Evolutionary conservation across 2,888 invertebrate species (phyloP).

Genomic region (Polia nebulosa): DNA sequence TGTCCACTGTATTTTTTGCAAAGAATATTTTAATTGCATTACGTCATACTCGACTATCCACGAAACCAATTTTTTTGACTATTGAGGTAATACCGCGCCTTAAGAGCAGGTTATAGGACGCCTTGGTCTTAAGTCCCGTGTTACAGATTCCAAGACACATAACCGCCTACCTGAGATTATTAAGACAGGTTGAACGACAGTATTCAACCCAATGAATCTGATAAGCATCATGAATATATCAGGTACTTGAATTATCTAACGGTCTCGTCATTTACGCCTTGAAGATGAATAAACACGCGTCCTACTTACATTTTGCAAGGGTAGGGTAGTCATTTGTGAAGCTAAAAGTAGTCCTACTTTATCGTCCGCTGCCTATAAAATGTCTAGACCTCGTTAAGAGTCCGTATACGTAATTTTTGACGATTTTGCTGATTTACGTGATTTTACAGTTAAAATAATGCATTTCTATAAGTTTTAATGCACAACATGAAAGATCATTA

Average conservation of each 20-base stretch:
- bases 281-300: constrained; percentile 20
- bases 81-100: too few species aligned
- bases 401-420: too few species aligned
- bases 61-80: too few species aligned
- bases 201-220: constrained; percentile 6
- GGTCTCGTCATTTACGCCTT: constrained; percentile 2
- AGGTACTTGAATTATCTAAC: constrained; percentile 19
- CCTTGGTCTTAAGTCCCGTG: not conserved
- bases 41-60: too few species aligned
- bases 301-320: constrained; percentile 9
- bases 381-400: constrained; percentile 20
- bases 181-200: constrained; percentile 2
- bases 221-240: constrained; percentile 1
- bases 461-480: too few species aligned
- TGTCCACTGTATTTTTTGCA: too few species aligned
- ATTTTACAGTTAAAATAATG: too few species aligned
- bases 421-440: too few species aligned
- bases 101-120: not conserved
- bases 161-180: not conserved
- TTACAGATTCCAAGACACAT: constrained; percentile 9
- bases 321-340: not conserved
- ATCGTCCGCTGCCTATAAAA: not conserved
- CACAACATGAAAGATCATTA: too few species aligned
- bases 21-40: too few species aligned
- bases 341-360: not conserved